Evolutionary conservation across 92 coral and sea anemone species (phyloP), one percentile per base, ranked within the genome.

Genomic region (Siderastrea siderea): DNA sequence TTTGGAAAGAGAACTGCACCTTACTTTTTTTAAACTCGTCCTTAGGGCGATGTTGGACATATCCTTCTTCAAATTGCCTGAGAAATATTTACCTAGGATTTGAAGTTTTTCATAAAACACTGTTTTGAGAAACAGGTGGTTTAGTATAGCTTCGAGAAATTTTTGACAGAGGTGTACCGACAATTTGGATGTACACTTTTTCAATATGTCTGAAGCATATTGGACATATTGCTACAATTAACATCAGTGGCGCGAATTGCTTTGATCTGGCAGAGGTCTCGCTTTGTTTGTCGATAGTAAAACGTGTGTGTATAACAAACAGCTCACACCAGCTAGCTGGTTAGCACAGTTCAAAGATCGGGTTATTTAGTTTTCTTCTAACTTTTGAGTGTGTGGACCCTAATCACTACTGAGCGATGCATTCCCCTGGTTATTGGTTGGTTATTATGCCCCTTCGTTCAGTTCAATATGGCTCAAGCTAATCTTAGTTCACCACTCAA

Each of bases 141-240:
- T 9, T 5, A 54, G 47, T 16, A 46, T 38, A 14, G 52, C 51
- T 81, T 26, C 43, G 15, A 6, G 71, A 44, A 44, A 54, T 58
- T 5, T 46, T 57, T 6, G 81, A 57, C 16, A 19, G 57, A 46
- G 69, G 74, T 16, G 11, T 15, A 47, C 66, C 77, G 47, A 50
- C 85, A 68, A 70, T 44, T 65, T 61, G 54, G 71, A 26, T 60
- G 46, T 8, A 45, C 47, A 43, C 43, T 62, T 79, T 48, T 26
- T 26, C 38, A 26, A 26, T 26, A 26, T 26, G 38, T 26, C 38
- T 26, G 38, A 26, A 26, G 38, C 38, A 26, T 26, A 26, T 26
- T 68, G 14, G 81, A 77, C 84, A 79, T 44, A 7, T 81, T 68
- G 19, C 48, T 53, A 9, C 48, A 77, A 81, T 77, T 16, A 57